phyloP scores from a whole-genome alignment of 2,113 vertebrate species.

The Parus major region DNA sequence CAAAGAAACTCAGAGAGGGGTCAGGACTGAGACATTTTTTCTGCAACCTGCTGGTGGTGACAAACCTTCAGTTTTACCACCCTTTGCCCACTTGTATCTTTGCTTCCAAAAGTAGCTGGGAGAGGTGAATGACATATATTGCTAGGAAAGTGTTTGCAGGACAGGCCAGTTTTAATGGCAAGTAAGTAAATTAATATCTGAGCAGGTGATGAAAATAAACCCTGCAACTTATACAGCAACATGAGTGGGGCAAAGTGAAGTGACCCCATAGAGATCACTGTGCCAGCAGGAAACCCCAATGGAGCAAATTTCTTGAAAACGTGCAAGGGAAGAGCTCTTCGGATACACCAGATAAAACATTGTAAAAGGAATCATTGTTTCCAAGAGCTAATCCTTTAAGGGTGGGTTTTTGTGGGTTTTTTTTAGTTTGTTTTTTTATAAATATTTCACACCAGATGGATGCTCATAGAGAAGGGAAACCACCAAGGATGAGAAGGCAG shows the following conservation, averaged over 20 bases:
- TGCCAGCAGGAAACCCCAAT: neutral
- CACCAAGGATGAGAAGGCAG: conserved; percentile 11
- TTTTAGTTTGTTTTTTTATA: neutral
- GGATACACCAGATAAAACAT: neutral
- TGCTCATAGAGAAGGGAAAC: neutral
- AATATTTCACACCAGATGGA: neutral
- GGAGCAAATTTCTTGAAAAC: neutral
- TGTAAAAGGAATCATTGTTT: neutral
- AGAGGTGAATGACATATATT: neutral
- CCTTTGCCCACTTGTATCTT: neutral
- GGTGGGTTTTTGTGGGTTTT: neutral
- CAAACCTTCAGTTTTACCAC: neutral
- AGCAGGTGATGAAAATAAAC: neutral
- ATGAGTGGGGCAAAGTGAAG: neutral
- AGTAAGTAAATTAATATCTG: neutral
- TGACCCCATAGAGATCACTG: neutral
- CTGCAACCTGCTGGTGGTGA: neutral
- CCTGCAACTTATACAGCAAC: neutral
- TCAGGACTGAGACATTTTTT: conserved; percentile 9
- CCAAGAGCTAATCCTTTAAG: neutral
- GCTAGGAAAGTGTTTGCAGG: neutral
- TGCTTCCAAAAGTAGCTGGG: neutral
- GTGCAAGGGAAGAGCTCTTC: neutral
- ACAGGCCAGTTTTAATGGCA: neutral
- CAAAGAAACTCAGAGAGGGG: conserved; percentile 18